Percentiles rank a stretch among this genome's conserved stretches.
Evolutionary conservation across 2,797 vertebrate genomes (phyloP).

Genomic region (Amblyopsis hoosieri): DNA sequence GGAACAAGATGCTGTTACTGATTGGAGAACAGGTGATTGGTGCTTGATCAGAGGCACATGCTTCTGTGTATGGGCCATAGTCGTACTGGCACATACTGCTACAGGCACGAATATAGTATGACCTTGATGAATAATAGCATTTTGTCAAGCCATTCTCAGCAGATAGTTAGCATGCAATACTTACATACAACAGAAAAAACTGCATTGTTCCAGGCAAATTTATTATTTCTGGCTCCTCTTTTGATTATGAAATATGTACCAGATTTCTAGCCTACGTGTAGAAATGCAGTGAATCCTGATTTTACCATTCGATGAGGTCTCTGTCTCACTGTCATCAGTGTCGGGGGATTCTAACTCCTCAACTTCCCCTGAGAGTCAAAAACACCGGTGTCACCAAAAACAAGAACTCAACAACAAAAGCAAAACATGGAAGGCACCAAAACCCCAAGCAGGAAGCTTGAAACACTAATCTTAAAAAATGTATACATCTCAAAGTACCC

Average conservation of each 20-base stretch:
- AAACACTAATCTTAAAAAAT: no score
- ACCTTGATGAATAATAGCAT: background rate
- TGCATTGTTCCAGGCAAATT: background rate
- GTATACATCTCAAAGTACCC: no score
- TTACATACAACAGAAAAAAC: background rate
- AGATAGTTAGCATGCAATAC: background rate
- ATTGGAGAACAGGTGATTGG: constrained; percentile 2
- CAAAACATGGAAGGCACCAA: no score
- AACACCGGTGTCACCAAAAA: constrained; percentile 34
- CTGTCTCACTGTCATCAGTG: constrained; percentile 51
- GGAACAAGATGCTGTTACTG: background rate
- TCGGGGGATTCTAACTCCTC: constrained; percentile 51
- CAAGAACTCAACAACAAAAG: background rate
- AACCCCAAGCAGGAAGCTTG: background rate
- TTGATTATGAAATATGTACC: background rate
- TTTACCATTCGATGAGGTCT: constrained; percentile 58
- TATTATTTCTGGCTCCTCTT: background rate
- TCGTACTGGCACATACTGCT: constrained; percentile 11
- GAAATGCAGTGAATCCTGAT: constrained; percentile 6
- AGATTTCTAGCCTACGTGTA: background rate
- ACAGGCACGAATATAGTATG: background rate
- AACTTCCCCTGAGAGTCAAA: constrained; percentile 48
- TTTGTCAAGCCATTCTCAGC: background rate
- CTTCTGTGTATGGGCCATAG: background rate
- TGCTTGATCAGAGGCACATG: background rate